Base-by-base conservation (phyloP, 2,113 vertebrate species). In the Hiodon alosoides region DNA sequence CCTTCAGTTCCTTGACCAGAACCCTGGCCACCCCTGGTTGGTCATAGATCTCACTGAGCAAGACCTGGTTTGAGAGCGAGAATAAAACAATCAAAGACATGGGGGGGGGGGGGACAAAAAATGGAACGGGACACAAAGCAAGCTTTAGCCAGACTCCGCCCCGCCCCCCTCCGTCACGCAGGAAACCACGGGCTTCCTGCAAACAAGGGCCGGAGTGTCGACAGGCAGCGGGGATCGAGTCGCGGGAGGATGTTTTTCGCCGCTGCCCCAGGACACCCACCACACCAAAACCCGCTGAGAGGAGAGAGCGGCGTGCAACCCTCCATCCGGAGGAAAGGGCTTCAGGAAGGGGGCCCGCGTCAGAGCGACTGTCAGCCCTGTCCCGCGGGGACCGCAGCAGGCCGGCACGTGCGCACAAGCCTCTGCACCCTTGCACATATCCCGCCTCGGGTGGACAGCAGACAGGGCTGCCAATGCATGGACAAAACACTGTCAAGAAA, bases 1-100 rank as follows among this genome's bases (percentile, higher is more conserved):
- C 90, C 82, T 92, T 93, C 73, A 94, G 57, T 74, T 93, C 92
- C 82, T 93, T 92, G 82, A 93, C 91, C 61, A 93, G 83, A 0
- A 93, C 91, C 76, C 92, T 86, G 8, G 89, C 81, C 9, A 90
- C 87, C 3, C 90, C 92, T 4, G 81, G 83, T 67, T 93, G 91
- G 0, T 88, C 87, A 79, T 90, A 93, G 79, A 92, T 87, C 80
- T 93, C 93, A 58, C 93, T 91, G 8, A 93, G 92, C 5, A 93
- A 90, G 64, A 94, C 91, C 90, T 94, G 69, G 16, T 72, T 17
- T 31, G 31, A 13, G 62, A 54, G 52, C 31, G 54, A 47, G 73
- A 71, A 67, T 70, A 58, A 4, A 10, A 53, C 4, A 65, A 54
- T 17, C 55, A 52, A 61, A 10, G 6, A 46, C 4, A 10, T 46